Evolutionary conservation across 2,113 vertebrate species (phyloP).

Genomic region (Rhinolophus ferrumequinum): DNA sequence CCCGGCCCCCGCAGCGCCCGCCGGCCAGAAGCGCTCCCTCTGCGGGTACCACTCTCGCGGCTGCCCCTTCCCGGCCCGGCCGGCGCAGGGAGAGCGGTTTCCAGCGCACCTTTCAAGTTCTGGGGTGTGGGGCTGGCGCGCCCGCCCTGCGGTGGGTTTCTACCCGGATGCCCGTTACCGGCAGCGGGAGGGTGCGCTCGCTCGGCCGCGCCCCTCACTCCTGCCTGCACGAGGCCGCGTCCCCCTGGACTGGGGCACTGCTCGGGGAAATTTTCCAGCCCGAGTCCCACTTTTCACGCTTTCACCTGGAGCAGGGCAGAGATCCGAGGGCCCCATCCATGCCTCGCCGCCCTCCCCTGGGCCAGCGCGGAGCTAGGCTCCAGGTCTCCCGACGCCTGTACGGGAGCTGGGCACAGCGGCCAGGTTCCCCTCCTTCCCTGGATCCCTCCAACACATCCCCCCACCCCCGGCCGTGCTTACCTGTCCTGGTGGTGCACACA

Average conservation of each 20-base stretch:
- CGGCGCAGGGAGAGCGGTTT: not conserved
- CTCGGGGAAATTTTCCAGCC: not conserved
- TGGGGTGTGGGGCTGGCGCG: not conserved
- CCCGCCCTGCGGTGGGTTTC: not conserved
- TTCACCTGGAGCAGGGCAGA: not conserved
- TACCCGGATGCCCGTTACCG: not conserved
- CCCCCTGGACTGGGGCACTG: not conserved
- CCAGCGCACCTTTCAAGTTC: constrained; percentile 59
- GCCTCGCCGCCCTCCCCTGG: not conserved
- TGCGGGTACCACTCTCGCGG: not conserved
- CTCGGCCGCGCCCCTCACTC: constrained; percentile 63
- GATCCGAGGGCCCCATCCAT: not conserved
- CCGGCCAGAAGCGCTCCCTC: constrained; percentile 49
- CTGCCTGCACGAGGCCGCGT: not conserved
- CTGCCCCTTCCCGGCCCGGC: not conserved
- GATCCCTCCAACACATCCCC: not conserved
- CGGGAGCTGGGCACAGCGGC: not conserved
- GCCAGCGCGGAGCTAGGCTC: not conserved
- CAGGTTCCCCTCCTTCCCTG: not conserved
- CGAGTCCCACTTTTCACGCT: not conserved
- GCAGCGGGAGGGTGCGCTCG: not conserved
- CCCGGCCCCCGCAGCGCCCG: not conserved
- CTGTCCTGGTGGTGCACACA: constrained; percentile 88
- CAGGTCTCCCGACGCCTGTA: not conserved
- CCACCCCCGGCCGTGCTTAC: constrained; percentile 82